These are phyloP conservation scores for Elgaria multicarinata DNA, from an alignment of 2,113 vertebrate genomes.

Conservation along the genomic window DNA sequence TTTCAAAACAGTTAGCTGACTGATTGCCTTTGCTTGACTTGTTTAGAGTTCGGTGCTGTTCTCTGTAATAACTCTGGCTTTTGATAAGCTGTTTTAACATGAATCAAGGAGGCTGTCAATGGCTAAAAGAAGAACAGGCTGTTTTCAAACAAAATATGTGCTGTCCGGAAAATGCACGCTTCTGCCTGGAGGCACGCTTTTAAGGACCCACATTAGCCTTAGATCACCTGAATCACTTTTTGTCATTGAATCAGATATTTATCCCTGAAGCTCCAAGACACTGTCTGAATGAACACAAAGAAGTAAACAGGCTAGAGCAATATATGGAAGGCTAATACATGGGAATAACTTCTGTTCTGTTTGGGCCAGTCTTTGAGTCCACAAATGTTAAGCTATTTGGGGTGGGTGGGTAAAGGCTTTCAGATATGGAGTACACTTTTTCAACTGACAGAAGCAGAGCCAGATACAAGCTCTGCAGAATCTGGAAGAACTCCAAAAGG, in stretches of 20 bases:
- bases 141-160: conserved; percentile 47
- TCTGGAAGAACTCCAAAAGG: too few relatives aligned
- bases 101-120: conserved; percentile 30
- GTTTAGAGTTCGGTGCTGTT: conserved; percentile 42
- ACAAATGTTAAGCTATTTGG: background rate
- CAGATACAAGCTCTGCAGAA: background rate
- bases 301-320: too few relatives aligned
- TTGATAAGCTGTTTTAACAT: conserved; percentile 56
- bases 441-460: background rate
- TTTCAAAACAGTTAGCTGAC: conserved; percentile 51
- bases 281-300: background rate
- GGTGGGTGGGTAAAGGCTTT: background rate
- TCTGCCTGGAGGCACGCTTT: background rate
- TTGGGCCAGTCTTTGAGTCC: background rate
- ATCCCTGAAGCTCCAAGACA: background rate
- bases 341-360: background rate
- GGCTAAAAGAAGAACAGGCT: conserved; percentile 17
- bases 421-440: background rate
- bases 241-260: background rate
- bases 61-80: conserved; percentile 51
- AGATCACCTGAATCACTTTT: background rate
- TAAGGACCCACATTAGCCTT: background rate
- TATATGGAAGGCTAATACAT: background rate
- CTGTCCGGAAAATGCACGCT: conserved; percentile 22
- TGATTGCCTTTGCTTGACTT: conserved; percentile 52